Conservation (phyloP, 1,140 invertebrate genomes). For the Copidosoma floridanum region DNA sequence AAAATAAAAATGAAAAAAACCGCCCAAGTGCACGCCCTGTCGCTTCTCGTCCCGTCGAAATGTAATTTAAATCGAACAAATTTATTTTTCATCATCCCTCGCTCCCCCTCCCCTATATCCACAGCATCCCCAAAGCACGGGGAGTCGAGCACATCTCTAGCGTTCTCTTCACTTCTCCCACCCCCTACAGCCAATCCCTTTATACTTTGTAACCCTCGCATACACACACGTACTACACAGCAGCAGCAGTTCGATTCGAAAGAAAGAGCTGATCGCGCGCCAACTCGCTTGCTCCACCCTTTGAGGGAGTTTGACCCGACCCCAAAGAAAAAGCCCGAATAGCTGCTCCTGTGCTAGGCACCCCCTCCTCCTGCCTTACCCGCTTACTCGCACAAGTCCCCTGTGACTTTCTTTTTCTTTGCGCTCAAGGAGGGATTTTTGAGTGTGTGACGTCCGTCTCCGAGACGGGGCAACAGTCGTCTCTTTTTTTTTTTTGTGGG, state of each 20-base stretch:
- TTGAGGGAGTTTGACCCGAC: slow-evolving; percentile 23
- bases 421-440: background rate
- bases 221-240: background rate
- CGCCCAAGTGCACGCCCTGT: too few relatives aligned
- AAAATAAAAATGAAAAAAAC: too few relatives aligned
- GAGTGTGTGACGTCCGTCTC: background rate
- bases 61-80: slow-evolving; percentile 27
- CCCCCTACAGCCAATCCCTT: slow-evolving; percentile 19
- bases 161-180: too few relatives aligned
- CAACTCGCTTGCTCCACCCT: slow-evolving; percentile 10
- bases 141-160: slow-evolving; percentile 19
- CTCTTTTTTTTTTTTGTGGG: too few relatives aligned
- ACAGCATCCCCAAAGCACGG: background rate
- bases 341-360: slow-evolving; percentile 3
- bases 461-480: background rate
- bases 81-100: slow-evolving; percentile 29
- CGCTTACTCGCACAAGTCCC: background rate
- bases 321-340: slow-evolving; percentile 3
- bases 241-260: slow-evolving; percentile 10
- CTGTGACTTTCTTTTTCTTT: background rate
- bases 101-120: background rate
- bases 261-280: slow-evolving; percentile 18
- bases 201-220: slow-evolving; percentile 17
- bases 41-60: too few relatives aligned
- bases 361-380: background rate